Conservation (phyloP, 2,113 vertebrate genomes). For the Sarotherodon lohbergeri region DNA sequence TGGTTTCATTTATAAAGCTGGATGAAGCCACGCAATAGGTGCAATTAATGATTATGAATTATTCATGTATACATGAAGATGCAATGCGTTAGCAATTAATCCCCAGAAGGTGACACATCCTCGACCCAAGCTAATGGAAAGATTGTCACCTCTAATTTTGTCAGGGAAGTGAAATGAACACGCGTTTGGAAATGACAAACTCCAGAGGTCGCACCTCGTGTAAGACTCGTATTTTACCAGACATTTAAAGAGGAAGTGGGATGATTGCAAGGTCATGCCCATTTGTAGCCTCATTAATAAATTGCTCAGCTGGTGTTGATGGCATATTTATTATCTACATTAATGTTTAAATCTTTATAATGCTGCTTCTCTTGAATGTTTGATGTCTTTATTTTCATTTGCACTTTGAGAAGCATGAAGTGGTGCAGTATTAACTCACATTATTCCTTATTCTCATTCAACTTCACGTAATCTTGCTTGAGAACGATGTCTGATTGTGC, state of each 20-base stretch:
- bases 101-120: constrained; percentile 32
- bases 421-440: not conserved
- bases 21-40: not conserved
- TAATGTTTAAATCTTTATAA: not conserved
- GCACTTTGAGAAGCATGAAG: not conserved
- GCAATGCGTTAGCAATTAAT: constrained; percentile 34
- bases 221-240: not conserved
- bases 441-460: not conserved
- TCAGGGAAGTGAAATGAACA: constrained; percentile 38
- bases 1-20: not conserved
- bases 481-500: not conserved
- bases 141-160: constrained; percentile 50
- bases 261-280: not conserved
- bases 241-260: not conserved
- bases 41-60: constrained; percentile 49
- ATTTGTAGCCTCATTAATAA: not conserved
- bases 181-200: constrained; percentile 7
- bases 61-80: constrained; percentile 37
- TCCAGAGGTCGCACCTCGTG: not conserved
- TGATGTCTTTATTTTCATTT: constrained; percentile 18
- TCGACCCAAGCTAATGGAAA: constrained; percentile 40
- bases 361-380: not conserved
- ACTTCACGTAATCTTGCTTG: not conserved
- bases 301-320: not conserved
- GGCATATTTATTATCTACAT: not conserved